Evolutionary conservation across 2,113 vertebrate genomes (phyloP), one percentile per base, ranked within the genome.

Genomic region (Taxidea taxus): DNA sequence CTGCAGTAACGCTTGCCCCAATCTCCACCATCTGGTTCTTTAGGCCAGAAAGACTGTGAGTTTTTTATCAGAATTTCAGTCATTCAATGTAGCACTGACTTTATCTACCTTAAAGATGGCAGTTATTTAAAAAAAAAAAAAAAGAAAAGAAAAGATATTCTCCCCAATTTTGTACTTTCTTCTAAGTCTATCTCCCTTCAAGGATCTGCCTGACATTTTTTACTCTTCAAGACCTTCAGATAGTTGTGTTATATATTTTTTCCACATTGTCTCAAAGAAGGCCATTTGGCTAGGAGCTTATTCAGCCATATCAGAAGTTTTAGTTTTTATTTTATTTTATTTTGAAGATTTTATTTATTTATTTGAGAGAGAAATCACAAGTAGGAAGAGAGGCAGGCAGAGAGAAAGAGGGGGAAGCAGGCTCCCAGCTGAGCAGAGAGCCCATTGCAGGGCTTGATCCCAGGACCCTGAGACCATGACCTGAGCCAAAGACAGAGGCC

Each of bases 361-460:
- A 54, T 54, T 54, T 54, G 51, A 54, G 51, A 54, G 51, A 54
- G 51, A 54, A 16, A 54, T 54, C 51, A 54, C 51, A 54, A 18
- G 51, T 54, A 54, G 51, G 18, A 15, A 54, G 51, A 54, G 51
- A 54, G 51, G 16, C 51, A 54, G 16, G 51, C 6, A 5, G 16
- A 4, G 5, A 0, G 5, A 4, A 1, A 0, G 5, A 16, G 16
- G 5, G 1, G 16, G 51, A 2, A 54, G 51, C 51, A 18, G 51
- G 51, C 18, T 54, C 51, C 51, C 51, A 54, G 51, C 16, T 54
- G 51, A 54, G 51, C 51, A 54, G 51, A 18, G 16, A 54, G 51
- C 16, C 51, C 0, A 5, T 18, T 54, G 18, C 51, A 54, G 16
- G 51, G 51, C 51, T 54, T 54, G 16, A 54, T 54, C 16, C 51